Conservation (phyloP, 1,140 invertebrate species). For the Subanguina moxae region DNA sequence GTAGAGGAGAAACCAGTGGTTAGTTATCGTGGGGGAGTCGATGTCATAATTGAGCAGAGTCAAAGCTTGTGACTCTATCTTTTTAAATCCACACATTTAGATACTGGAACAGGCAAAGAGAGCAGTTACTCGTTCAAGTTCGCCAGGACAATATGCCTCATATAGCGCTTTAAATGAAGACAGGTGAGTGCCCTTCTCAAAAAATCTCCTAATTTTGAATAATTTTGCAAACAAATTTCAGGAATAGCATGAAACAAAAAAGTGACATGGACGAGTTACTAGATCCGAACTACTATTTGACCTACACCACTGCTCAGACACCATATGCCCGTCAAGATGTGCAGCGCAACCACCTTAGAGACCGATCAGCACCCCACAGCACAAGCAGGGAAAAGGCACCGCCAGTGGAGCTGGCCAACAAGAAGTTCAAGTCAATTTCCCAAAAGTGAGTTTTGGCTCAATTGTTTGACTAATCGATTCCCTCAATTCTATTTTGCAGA, state of each 20-base stretch:
- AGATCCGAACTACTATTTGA: slow-evolving; percentile 56
- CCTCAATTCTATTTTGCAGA: slow-evolving; percentile 13
- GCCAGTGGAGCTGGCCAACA: too few species aligned
- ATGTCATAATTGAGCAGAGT: too few species aligned
- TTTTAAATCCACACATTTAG: too few species aligned
- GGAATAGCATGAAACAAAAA: too few species aligned
- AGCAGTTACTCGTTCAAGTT: slow-evolving; percentile 20
- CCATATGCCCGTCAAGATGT: not conserved
- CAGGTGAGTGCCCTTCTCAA: slow-evolving; percentile 1
- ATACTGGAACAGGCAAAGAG: slow-evolving; percentile 48
- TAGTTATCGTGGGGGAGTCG: too few species aligned
- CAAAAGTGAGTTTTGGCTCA: not conserved
- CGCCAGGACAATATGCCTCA: slow-evolving; percentile 1
- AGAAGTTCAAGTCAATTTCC: not conserved
- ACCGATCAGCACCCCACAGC: not conserved
- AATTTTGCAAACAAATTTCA: slow-evolving; percentile 12
- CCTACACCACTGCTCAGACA: slow-evolving; percentile 11
- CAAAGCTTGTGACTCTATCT: too few species aligned
- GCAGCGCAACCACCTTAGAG: not conserved
- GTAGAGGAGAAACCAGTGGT: slow-evolving; percentile 37
- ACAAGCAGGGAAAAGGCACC: too few species aligned
- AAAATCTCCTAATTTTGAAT: not conserved
- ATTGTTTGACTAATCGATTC: not conserved
- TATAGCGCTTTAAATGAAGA: slow-evolving; percentile 8
- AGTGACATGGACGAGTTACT: slow-evolving; percentile 57